Conservation (phyloP, 1,140 invertebrate species). For the Triops cancriformis region DNA sequence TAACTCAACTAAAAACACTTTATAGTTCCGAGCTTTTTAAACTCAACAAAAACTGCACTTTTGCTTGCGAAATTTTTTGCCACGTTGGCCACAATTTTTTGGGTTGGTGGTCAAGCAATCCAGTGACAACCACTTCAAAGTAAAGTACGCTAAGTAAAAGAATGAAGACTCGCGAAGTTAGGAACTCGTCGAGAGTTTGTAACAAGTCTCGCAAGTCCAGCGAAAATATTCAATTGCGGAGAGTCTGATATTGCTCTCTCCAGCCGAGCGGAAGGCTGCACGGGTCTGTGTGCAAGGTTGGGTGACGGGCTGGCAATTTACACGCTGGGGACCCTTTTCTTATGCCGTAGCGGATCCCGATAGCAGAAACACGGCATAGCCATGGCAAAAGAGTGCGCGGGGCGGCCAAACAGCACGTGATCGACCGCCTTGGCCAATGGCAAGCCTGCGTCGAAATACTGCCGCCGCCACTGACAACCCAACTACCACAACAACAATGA, state of each 20-base stretch:
- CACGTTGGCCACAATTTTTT: too few species aligned
- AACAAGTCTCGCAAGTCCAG: neutral
- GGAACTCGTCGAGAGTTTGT: too few species aligned
- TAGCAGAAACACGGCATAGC: neutral
- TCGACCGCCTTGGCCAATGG: constrained; percentile 8
- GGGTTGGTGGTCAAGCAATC: too few species aligned
- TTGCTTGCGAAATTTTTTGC: too few species aligned
- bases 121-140: too few species aligned
- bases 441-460: constrained; percentile 4
- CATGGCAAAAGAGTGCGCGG: constrained; percentile 1
- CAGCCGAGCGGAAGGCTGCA: constrained; percentile 7
- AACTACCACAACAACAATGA: constrained; percentile 12
- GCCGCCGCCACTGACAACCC: constrained; percentile 7
- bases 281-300: constrained; percentile 8
- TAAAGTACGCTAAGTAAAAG: too few species aligned
- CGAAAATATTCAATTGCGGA: neutral
- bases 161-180: too few species aligned
- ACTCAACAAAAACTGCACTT: too few species aligned
- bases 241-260: neutral
- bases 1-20: too few species aligned
- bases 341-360: constrained; percentile 8
- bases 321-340: constrained; percentile 10
- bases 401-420: constrained; percentile 11
- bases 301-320: constrained; percentile 12
- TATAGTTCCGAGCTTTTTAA: too few species aligned